These are phyloP conservation scores for Ophion costatus DNA, from an alignment of 2,888 invertebrate species.

Conservation along the genomic window DNA sequence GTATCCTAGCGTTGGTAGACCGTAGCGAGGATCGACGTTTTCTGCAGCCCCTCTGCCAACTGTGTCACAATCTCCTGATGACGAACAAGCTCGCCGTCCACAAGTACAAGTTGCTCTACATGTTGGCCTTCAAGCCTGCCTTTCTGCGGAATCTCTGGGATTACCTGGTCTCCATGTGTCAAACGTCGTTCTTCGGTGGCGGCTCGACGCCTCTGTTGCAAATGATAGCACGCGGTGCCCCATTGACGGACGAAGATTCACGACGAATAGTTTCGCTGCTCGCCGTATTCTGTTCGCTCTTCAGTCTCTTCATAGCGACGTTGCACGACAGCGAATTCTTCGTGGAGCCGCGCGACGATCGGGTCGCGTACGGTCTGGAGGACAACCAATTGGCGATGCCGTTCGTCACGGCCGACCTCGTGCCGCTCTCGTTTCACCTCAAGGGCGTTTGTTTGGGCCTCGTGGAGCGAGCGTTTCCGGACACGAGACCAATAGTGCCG, in stretches of 20 bases:
- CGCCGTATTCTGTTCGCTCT: slow-evolving; percentile 93
- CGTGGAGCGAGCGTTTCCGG: slow-evolving; percentile 94
- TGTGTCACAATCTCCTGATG: slow-evolving; percentile 93
- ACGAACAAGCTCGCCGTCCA: slow-evolving; percentile 93
- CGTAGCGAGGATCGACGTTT: slow-evolving; percentile 85
- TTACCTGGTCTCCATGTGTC: slow-evolving; percentile 83
- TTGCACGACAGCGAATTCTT: slow-evolving; percentile 95
- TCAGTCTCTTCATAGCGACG: slow-evolving; percentile 91
- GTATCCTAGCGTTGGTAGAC: slow-evolving; percentile 85
- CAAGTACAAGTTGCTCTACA: slow-evolving; percentile 92
- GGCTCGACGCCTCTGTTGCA: slow-evolving; percentile 87
- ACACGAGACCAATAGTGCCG: slow-evolving; percentile 87
- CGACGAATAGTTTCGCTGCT: slow-evolving; percentile 90
- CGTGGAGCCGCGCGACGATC: slow-evolving; percentile 71
- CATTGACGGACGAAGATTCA: slow-evolving; percentile 86
- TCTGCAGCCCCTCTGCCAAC: slow-evolving; percentile 89
- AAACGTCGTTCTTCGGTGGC: slow-evolving; percentile 84
- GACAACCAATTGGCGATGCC: slow-evolving; percentile 85
- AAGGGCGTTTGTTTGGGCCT: slow-evolving; percentile 93
- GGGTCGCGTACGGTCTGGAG: slow-evolving; percentile 65
- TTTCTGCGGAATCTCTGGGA: slow-evolving; percentile 92
- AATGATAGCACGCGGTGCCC: slow-evolving; percentile 88
- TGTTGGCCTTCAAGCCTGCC: slow-evolving; percentile 91
- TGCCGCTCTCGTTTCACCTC: slow-evolving; percentile 89
- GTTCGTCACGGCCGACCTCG: slow-evolving; percentile 90